A percentile compares a stretch with the other conserved stretches of the same genome.
Evolutionary conservation across 2,888 invertebrate genomes (phyloP).

Genomic region (Protophormia terraenovae): DNA sequence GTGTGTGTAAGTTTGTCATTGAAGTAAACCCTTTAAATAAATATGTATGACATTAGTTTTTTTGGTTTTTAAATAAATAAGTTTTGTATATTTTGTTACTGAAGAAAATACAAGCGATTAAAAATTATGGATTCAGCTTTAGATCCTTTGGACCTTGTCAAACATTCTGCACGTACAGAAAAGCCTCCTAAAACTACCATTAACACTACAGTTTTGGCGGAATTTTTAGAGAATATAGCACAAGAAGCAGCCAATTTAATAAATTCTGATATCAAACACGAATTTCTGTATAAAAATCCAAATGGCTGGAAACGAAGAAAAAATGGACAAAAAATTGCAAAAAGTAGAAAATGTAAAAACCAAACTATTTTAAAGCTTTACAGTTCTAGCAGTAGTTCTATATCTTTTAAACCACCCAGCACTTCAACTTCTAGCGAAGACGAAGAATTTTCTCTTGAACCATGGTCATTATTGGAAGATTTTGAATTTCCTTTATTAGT

Average conservation of each 20-base stretch:
- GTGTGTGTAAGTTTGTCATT: no score
- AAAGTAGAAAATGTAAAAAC: neutral
- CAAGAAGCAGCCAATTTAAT: conserved; percentile 72
- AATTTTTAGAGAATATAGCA: conserved; percentile 62
- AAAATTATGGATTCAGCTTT: conserved; percentile 39
- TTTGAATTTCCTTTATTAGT: conserved; percentile 72
- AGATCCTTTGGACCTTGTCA: conserved; percentile 53
- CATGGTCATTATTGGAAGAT: conserved; percentile 69
- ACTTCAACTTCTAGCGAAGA: neutral
- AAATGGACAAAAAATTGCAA: neutral
- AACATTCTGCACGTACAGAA: neutral
- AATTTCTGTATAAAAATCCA: conserved; percentile 73
- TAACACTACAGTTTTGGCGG: neutral
- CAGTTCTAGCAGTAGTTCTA: neutral
- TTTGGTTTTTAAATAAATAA: no score
- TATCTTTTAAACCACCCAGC: neutral
- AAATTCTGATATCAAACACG: conserved; percentile 70
- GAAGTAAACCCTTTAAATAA: no score
- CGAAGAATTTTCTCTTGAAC: neutral
- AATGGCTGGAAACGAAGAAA: neutral
- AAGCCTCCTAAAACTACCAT: neutral
- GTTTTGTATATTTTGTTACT: neutral
- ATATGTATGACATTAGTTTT: no score
- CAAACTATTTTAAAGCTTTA: neutral
- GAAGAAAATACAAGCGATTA: neutral